Base-by-base conservation (phyloP, 1,140 invertebrate genomes). In the Nymphalis io region DNA sequence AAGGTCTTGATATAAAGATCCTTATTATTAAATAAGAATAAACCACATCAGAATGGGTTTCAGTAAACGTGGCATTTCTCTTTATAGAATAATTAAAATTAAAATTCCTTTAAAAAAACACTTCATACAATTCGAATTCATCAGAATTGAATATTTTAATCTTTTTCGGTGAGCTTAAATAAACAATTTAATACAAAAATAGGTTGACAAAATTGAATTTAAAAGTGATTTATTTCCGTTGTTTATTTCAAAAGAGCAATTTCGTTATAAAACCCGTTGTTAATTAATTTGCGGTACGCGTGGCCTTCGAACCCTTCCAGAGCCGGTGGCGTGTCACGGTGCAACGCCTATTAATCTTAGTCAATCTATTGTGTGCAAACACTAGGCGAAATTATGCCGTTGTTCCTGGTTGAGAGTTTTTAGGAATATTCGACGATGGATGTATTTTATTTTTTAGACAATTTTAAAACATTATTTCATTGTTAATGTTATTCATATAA, bases 301-400 rank as follows among this genome's bases (percentile, higher is more conserved):
- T 42, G 42, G 42, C 42, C 42, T 46, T 46, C 42, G 15, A 46
- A n/a, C 42, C 42, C 42, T 16, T 46, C n/a, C 42, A 15, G 42
- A n/a, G 42, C n/a, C n/a, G 42, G 15, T 46, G n/a, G 15, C 12
- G 40, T 15, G 15, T 42, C 40, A 8, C 42, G 42, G 15, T 33
- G 27, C 27, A 33, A 33, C 27, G 42, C 42, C 42, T 46, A 46
- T 46, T 46, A 46, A 46, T 46, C 42, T 46, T n/a, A 46, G 42
- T 46, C 42, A 46, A 46, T 46, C 42, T 46, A 46, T 46, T 46
- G 42, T 46, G 42, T 46, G n/a, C 42, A 46, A 46, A 46, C n/a
- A 46, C 42, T 46, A 6, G n/a, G 1, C 5, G 42, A 16, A 4
- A 46, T 46, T 15, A 46, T n/a, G 15, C 15, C 16, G 42, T 6